These are phyloP conservation scores for Pteruthius melanotis DNA, from an alignment of 2,113 vertebrate species.

Conservation along the genomic window DNA sequence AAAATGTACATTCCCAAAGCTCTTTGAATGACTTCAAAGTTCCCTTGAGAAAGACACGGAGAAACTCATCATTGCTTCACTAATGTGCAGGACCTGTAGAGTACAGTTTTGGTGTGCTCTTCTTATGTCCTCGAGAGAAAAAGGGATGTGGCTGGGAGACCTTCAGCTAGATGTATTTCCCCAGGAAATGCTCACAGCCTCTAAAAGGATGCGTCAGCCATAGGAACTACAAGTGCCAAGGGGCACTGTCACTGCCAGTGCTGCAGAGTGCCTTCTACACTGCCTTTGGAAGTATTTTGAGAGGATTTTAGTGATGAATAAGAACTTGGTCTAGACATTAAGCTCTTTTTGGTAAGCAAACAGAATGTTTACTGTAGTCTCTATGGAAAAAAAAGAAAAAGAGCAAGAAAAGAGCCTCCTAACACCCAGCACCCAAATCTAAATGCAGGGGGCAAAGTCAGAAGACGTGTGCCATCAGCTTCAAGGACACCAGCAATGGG, in stretches of 20 bases:
- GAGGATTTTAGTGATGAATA: not conserved
- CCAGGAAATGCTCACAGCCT: not conserved
- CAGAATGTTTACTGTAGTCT: not conserved
- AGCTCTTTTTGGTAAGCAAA: not conserved
- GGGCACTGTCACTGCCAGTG: not conserved
- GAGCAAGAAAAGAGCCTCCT: not conserved
- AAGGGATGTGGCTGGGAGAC: not conserved
- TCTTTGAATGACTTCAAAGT: slow-evolving; percentile 22
- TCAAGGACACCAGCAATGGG: not conserved
- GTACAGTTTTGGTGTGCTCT: not conserved
- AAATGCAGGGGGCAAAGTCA: not conserved
- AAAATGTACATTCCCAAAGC: not conserved
- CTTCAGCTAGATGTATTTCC: not conserved
- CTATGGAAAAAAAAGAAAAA: no score
- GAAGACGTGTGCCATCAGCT: not conserved
- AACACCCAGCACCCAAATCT: not conserved
- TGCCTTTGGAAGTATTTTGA: not conserved
- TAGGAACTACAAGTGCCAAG: not conserved
- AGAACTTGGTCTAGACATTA: not conserved
- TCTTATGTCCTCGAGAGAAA: not conserved
- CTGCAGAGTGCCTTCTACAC: not conserved
- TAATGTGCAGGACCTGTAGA: not conserved
- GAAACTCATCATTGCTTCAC: not conserved
- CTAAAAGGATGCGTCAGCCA: not conserved
- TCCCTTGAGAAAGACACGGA: slow-evolving; percentile 31